phyloP scores from a whole-genome alignment of 2,888 invertebrate species.

The Eilema griseolum region DNA sequence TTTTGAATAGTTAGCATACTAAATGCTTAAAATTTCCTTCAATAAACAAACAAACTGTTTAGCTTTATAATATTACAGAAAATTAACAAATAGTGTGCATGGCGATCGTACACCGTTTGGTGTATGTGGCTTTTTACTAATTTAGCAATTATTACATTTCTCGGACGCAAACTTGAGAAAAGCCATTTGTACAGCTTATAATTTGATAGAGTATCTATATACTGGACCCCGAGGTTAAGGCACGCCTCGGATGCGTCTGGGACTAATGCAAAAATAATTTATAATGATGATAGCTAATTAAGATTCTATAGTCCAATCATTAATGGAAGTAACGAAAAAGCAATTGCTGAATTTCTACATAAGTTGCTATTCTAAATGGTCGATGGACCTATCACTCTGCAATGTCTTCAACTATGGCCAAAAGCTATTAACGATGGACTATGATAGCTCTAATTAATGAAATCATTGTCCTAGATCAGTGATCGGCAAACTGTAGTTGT shows the following conservation, averaged over 20 bases:
- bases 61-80: too few species aligned
- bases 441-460: not conserved
- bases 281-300: too few species aligned
- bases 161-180: not conserved
- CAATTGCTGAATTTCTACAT: not conserved
- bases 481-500: not conserved
- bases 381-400: not conserved
- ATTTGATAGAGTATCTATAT: not conserved
- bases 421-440: not conserved
- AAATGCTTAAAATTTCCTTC: too few species aligned
- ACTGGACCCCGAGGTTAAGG: not conserved
- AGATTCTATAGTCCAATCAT: not conserved
- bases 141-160: not conserved
- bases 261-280: too few species aligned
- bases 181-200: not conserved
- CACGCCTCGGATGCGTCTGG: too few species aligned
- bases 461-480: not conserved
- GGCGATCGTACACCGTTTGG: not conserved
- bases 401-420: not conserved
- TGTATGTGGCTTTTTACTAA: not conserved
- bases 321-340: not conserved
- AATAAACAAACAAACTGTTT: too few species aligned
- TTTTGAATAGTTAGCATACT: too few species aligned
- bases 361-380: not conserved
- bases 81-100: not conserved